Evolutionary conservation across 2,888 invertebrate genomes (phyloP), one percentile per base, ranked within the genome.

Genomic region (Agonopterix arenella): DNA sequence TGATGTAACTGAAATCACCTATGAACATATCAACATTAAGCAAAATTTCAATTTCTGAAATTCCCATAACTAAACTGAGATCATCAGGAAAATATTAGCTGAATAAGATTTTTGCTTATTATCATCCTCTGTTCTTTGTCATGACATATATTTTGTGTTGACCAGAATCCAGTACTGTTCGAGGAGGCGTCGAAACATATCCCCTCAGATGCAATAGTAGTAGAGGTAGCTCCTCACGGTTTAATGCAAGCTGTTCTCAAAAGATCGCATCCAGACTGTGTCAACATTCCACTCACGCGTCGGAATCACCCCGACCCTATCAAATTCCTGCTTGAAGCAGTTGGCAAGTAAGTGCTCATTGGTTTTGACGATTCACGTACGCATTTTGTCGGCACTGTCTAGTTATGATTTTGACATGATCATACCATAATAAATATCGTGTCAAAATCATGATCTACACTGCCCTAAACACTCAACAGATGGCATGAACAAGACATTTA

Each of bases 181-280:
- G 94, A 95, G 69, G 96, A 96, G 76, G 94, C 93, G 0, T 84
- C 93, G 4, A 84, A 83, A 46, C 90, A 93, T 64, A 92, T 97
- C 45, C 96, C 96, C 0, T 84, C 90, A 36, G 92, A 95, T 67
- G 95, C 96, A 0, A 89, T 96, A 42, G 88, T 93, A 10, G 92
- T 97, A 53, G 97, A 97, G 77, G 92, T 97, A 53, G 96, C 96
- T 0, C 97, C 97, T 0, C 96, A 97, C 67, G 93, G 95, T 40
- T 85, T 97, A 28, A 88, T 97, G 47, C 96, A 96, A 73, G 93
- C 96, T 1, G 95, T 97, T 61, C 82, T 96, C 8, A 93, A 93
- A 66, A 88, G 95, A 48, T 93, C 94, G 0, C 75, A 96, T 41
- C 75, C 80, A 40, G 89, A 89, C 9, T 92, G 93, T 53, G 88